Conservation (phyloP, 2,113 vertebrate genomes). For the Pyrgilauda ruficollis region DNA sequence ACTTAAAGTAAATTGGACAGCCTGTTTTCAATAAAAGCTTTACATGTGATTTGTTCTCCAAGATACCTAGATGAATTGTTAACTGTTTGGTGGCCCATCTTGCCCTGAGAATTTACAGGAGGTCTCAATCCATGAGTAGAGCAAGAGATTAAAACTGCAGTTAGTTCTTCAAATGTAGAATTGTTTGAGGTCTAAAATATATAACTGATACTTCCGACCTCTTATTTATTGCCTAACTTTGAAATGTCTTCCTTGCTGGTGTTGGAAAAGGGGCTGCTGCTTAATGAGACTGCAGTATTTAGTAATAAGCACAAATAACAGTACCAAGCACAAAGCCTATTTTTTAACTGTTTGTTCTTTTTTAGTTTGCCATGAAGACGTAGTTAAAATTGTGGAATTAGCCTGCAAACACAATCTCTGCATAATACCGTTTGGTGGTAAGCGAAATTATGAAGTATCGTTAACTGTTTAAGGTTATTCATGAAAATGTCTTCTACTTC, state of each 20-base stretch:
- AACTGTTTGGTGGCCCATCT: neutral
- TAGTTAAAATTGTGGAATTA: conserved; percentile 94
- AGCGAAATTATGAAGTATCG: conserved; percentile 54
- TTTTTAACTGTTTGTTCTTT: conserved; percentile 32
- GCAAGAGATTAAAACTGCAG: neutral
- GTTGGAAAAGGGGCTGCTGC: neutral
- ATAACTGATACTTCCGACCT: neutral
- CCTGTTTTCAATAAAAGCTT: neutral
- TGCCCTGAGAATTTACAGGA: neutral
- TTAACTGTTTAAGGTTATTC: neutral
- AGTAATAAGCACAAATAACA: neutral
- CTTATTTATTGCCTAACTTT: neutral
- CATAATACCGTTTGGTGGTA: conserved; percentile 97
- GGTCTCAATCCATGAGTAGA: neutral
- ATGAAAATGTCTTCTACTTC: neutral
- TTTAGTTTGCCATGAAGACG: conserved; percentile 91
- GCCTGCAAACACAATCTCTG: conserved; percentile 94
- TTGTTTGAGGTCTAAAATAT: neutral
- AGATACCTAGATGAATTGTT: neutral
- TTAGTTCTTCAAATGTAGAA: neutral
- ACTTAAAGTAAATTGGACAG: neutral
- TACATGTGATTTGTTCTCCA: neutral
- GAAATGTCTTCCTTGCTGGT: neutral
- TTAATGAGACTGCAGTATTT: neutral
- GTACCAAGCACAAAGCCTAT: neutral